Conservation (phyloP, 2,888 invertebrate genomes). For the Metellina segmentata region DNA sequence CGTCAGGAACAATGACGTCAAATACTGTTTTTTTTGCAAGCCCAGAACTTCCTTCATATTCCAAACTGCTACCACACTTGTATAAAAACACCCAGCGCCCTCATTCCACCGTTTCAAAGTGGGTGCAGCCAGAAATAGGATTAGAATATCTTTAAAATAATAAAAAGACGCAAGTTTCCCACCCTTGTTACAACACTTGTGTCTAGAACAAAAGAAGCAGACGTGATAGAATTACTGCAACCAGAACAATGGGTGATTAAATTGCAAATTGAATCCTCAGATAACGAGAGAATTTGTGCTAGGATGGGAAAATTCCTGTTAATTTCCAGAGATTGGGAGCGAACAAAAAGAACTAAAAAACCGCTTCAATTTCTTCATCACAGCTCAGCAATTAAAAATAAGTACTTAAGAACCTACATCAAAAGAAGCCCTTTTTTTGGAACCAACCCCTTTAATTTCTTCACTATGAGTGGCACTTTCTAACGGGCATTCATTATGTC, state of each 20-base stretch:
- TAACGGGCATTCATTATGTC: constrained; percentile 33
- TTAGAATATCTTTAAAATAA: not conserved
- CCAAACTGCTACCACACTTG: not conserved
- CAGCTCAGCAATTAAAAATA: constrained; percentile 46
- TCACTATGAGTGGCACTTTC: not conserved
- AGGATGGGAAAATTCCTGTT: constrained; percentile 34
- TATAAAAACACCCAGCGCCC: not conserved
- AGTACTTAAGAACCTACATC: constrained; percentile 30
- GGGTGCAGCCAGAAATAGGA: not conserved
- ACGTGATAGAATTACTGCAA: constrained; percentile 1
- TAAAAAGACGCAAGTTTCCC: not conserved
- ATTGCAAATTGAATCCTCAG: constrained; percentile 15
- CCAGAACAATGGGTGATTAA: constrained; percentile 1
- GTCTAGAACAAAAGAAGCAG: not conserved
- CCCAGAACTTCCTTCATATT: not conserved
- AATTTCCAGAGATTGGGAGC: constrained; percentile 19
- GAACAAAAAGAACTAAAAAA: not conserved
- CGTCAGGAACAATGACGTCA: not conserved
- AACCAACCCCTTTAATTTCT: not conserved
- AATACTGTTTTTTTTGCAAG: not conserved
- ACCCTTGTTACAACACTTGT: not conserved
- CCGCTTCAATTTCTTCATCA: not conserved
- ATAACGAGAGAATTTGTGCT: not conserved
- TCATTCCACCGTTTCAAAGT: not conserved
- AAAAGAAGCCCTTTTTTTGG: not conserved